Evolutionary conservation across 2,888 invertebrate genomes (phyloP), one percentile per base, ranked within the genome.

Genomic region (Tricholauxania praeusta): DNA sequence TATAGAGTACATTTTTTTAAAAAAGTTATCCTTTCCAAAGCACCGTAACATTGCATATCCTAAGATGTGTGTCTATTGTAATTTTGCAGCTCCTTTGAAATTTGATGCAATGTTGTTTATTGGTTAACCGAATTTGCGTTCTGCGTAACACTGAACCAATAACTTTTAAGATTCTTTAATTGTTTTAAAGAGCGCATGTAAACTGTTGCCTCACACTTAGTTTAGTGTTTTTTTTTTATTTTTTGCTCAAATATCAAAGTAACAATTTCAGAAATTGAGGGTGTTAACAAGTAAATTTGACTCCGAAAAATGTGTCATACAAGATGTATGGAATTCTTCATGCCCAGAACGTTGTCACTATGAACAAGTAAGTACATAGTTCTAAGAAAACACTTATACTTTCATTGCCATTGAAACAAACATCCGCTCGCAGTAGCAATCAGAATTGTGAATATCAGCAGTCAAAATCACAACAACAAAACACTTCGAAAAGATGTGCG

Each of bases 271-370:
- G 64, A n/a, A 12, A 7, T 17, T 5, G 39, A 53, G 55, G 53
- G 55, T 67, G 66, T 55, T 65, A 52, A 65, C 65, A 65, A 65
- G 52, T 19, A 55, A 67, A 55, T 67, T 39, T 39, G 66, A 67
- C 55, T 39, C 55, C 66, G 32, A 17, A 47, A 28, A n/a, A n/a
- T 14, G 48, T 39, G 17, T 3, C 39, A 48, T 14, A 14, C 39
- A n/a, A n/a, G n/a, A n/a, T n/a, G 48, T 47, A 17, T 12, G 39
- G 3, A 3, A 3, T 2, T 28, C 28, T 4, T 4, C 4, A 28
- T 3, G 28, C 28, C 28, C 28, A 28, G 2, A 28, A 60, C 28
- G 28, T 60, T 14, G 60, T 22, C 15, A 32, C 60, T 28, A 60
- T 28, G 60, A 28, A 60, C n/a, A 32, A n/a, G 60, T 39, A n/a